These are phyloP conservation scores for Cheilosia urbana DNA, from an alignment of 2,888 invertebrate species.

Conservation along the genomic window DNA sequence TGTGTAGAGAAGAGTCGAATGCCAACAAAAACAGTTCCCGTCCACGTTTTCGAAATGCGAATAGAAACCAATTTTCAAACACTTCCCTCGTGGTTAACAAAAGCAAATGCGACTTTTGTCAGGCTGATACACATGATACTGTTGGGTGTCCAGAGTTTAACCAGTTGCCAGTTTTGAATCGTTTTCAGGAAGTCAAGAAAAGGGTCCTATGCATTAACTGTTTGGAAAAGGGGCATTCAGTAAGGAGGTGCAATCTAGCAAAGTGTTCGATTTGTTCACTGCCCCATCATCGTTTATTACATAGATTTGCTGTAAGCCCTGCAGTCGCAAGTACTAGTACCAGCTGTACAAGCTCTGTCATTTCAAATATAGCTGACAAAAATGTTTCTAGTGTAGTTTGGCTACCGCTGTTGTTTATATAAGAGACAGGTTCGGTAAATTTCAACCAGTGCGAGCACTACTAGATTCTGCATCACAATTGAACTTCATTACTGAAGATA, in stretches of 20 bases:
- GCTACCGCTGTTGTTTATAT: background rate
- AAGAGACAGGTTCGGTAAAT: constrained; percentile 8
- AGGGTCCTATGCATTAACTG: constrained; percentile 13
- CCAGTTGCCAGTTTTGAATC: constrained; percentile 5
- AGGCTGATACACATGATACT: background rate
- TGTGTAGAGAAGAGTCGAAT: too few relatives aligned
- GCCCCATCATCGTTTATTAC: background rate
- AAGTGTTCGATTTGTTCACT: constrained; percentile 4
- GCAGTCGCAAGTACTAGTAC: too few relatives aligned
- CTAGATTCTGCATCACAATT: constrained; percentile 15
- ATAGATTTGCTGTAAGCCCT: constrained; percentile 4
- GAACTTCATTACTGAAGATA: constrained; percentile 9
- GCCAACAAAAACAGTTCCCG: too few relatives aligned
- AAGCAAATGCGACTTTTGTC: constrained; percentile 21
- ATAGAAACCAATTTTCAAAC: too few relatives aligned
- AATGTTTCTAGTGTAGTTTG: background rate
- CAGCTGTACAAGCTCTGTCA: background rate
- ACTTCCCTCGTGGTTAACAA: background rate
- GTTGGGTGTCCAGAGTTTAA: too few relatives aligned
- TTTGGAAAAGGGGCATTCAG: constrained; percentile 11
- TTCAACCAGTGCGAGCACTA: constrained; percentile 10
- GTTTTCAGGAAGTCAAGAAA: constrained; percentile 16
- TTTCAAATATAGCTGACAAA: background rate
- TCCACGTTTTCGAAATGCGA: too few relatives aligned
- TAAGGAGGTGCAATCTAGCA: constrained; percentile 19